Percentiles rank a stretch among this genome's conserved stretches.
phyloP scores from a whole-genome alignment of 2,113 vertebrate species.

The Leuciscus idus region DNA sequence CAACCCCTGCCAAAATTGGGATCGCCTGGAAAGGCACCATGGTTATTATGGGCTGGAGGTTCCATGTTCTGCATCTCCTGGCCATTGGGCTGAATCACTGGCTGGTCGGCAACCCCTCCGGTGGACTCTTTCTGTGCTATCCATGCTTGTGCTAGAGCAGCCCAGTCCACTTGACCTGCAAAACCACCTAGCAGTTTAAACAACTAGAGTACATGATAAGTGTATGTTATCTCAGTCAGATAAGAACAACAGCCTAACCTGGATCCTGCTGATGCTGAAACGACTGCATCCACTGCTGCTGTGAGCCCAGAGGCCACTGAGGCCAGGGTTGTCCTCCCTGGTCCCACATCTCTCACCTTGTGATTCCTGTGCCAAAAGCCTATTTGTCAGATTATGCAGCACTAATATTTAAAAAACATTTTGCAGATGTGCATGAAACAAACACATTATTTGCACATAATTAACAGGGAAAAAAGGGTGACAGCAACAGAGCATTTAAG shows the following conservation, averaged over 20 bases:
- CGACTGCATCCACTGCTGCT: conserved; percentile 99
- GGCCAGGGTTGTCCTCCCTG: conserved; percentile 99
- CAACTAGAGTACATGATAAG: no score
- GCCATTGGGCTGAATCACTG: conserved; percentile 88
- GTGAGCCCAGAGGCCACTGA: conserved; percentile 94
- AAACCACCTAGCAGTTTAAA: not conserved
- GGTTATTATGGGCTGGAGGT: conserved; percentile 86
- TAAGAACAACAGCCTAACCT: conserved; percentile 75
- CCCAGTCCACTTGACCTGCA: conserved; percentile 98
- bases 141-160: conserved; percentile 98
- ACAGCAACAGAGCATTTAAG: not conserved
- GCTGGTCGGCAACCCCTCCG: conserved; percentile 82
- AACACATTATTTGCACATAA: not conserved
- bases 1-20: conserved; percentile 93
- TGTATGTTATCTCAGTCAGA: not conserved
- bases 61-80: conserved; percentile 89
- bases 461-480: not conserved
- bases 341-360: conserved; percentile 91
- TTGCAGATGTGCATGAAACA: not conserved
- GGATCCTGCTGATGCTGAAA: conserved; percentile 99
- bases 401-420: not conserved
- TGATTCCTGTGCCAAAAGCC: conserved; percentile 21
- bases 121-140: conserved; percentile 97
- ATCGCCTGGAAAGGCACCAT: conserved; percentile 89
- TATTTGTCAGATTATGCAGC: not conserved